These are phyloP conservation scores for Coleophora deauratella DNA, from an alignment of 2,888 invertebrate genomes.

Conservation along the genomic window DNA sequence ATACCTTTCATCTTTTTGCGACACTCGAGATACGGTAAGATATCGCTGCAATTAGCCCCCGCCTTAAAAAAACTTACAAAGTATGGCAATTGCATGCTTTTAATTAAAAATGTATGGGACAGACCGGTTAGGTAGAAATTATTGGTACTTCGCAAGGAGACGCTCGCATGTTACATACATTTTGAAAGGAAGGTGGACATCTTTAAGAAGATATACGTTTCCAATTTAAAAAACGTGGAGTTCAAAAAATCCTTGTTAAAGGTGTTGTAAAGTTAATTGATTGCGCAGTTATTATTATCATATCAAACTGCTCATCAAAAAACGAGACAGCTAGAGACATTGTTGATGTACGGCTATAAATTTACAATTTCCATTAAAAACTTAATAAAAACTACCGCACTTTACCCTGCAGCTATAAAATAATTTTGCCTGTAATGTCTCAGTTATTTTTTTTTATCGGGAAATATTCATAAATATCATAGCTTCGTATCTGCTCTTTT, in stretches of 20 bases:
- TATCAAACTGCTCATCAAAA: too few relatives aligned
- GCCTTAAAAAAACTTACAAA: not conserved
- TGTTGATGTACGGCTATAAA: constrained; percentile 4
- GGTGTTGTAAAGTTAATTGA: too few relatives aligned
- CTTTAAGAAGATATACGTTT: too few relatives aligned
- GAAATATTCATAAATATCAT: too few relatives aligned
- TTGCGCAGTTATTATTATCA: too few relatives aligned
- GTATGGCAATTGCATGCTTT: constrained; percentile 1
- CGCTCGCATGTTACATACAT: not conserved
- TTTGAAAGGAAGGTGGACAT: not conserved
- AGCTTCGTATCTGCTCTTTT: too few relatives aligned
- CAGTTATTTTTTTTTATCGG: too few relatives aligned
- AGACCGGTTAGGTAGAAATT: constrained; percentile 2
- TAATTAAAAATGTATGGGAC: constrained; percentile 5
- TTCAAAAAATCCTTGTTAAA: too few relatives aligned
- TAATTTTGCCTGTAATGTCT: not conserved
- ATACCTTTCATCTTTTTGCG: too few relatives aligned
- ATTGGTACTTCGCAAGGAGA: not conserved
- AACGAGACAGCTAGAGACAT: constrained; percentile 4
- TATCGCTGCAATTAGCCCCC: too few relatives aligned
- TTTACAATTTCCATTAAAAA: constrained; percentile 8
- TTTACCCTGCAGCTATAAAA: constrained; percentile 4
- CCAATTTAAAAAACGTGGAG: too few relatives aligned
- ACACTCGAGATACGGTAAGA: too few relatives aligned
- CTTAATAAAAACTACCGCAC: constrained; percentile 2